Evolutionary conservation across 2,113 vertebrate genomes (phyloP), one percentile per base, ranked within the genome.

Genomic region (Anoura caudifer): DNA sequence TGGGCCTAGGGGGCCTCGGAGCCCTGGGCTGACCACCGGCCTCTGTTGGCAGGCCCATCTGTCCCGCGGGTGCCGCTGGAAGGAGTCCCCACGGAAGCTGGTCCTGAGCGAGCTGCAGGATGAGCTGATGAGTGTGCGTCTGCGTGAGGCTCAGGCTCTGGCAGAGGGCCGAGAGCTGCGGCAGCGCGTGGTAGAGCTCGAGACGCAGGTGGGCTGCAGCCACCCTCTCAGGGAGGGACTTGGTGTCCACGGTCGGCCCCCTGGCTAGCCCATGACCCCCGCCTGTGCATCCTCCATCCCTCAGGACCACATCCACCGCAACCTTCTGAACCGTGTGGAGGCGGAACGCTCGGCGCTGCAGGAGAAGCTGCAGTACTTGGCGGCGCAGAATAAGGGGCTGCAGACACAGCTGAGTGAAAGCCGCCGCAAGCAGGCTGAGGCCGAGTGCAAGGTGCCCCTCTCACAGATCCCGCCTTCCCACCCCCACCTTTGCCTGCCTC

Each of bases 61-160:
- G 98, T 98, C 99, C 67, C 99, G 99, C 22, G 98, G 99, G 7
- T 98, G 99, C 69, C 99, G 99, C 97, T 99, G 99, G 99, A 99
- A 99, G 97, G 99, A 99, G 70, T 99, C 99, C 19, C 99, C 99
- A 0, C 99, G 99, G 98, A 99, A 99, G 97, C 99, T 99, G 83
- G 99, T 99, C 3, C 97, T 99, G 97, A 99, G 99, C 31, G 99
- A 99, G 97, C 98, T 99, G 95, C 99, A 99, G 98, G 99, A 99
- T 86, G 99, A 99, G 95, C 98, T 99, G 97, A 99, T 99, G 99
- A 98, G 98, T 0, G 97, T 99, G 77, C 98, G 99, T 19, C 98
- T 99, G 96, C 98, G 99, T n/a, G 99, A 99, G 97, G 99, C 99
- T 19, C 99, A 99, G 97, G 99, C 99, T 24, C 99, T 99, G 95